Conservation (phyloP, 2,888 invertebrate species). For the Strigamia crassipes region DNA sequence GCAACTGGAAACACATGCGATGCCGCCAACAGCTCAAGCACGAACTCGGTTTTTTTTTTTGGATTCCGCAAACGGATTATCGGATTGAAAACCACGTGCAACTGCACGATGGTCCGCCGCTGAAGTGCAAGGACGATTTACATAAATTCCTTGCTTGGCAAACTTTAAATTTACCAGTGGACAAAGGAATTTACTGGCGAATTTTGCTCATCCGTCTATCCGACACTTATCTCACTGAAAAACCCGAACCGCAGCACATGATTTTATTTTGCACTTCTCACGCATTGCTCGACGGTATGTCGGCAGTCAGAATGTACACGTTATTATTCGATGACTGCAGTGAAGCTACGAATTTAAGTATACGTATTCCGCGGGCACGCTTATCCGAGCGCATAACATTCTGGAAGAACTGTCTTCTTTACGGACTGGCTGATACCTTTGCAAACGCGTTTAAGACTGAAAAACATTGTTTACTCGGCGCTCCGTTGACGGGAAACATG, state of each 20-base stretch:
- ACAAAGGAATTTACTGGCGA: background rate
- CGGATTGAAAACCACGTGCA: background rate
- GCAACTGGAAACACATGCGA: background rate
- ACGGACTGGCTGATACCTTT: too few species aligned
- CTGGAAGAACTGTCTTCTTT: background rate
- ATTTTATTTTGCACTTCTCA: background rate
- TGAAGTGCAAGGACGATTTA: background rate
- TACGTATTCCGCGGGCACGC: background rate
- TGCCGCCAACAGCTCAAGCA: background rate
- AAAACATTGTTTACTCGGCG: background rate
- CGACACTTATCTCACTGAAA: background rate
- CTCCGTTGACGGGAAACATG: background rate
- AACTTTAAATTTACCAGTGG: background rate
- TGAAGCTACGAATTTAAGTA: background rate
- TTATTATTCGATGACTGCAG: background rate
- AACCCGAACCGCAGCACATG: background rate
- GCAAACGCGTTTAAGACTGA: background rate
- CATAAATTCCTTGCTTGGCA: background rate
- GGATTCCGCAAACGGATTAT: background rate
- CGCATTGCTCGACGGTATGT: background rate
- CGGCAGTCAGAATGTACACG: background rate
- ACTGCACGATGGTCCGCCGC: background rate
- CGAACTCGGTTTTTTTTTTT: conserved; percentile 7
- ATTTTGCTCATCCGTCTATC: background rate
- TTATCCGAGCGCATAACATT: background rate